Conservation (phyloP, 2,888 invertebrate species). For the Aporophyla nigra region DNA sequence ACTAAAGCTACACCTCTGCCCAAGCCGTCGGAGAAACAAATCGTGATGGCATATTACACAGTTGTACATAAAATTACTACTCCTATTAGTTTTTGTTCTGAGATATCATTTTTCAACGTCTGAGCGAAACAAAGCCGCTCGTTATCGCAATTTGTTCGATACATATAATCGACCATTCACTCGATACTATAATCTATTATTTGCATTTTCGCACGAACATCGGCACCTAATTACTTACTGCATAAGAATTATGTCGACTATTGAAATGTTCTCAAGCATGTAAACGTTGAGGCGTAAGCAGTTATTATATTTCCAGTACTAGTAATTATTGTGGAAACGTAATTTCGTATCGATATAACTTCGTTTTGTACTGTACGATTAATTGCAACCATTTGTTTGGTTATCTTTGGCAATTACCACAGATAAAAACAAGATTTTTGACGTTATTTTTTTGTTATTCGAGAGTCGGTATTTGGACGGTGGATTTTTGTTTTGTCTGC, state of each 20-base stretch:
- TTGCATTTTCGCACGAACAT: constrained; percentile 50
- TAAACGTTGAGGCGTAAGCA: constrained; percentile 37
- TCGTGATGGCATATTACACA: too few species aligned
- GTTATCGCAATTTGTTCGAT: constrained; percentile 43
- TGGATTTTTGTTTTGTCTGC: constrained; percentile 20
- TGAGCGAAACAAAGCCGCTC: constrained; percentile 31
- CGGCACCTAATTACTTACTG: constrained; percentile 45
- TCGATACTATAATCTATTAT: constrained; percentile 38
- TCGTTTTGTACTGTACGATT: constrained; percentile 20
- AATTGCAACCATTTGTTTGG: constrained; percentile 1
- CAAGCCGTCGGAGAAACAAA: too few species aligned
- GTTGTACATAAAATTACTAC: too few species aligned
- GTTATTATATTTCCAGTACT: constrained; percentile 36
- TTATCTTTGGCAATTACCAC: constrained; percentile 5
- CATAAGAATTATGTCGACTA: constrained; percentile 38
- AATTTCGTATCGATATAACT: constrained; percentile 7
- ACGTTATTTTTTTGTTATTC: neutral
- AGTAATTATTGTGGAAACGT: constrained; percentile 27
- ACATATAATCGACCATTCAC: constrained; percentile 27
- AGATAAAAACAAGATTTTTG: neutral
- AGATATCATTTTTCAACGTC: neutral
- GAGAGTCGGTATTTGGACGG: neutral
- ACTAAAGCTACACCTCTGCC: too few species aligned
- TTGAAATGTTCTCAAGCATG: constrained; percentile 46
- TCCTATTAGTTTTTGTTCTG: too few species aligned